Conservation (phyloP, 2,888 invertebrate species). For the Pharmacophagus antenor region DNA sequence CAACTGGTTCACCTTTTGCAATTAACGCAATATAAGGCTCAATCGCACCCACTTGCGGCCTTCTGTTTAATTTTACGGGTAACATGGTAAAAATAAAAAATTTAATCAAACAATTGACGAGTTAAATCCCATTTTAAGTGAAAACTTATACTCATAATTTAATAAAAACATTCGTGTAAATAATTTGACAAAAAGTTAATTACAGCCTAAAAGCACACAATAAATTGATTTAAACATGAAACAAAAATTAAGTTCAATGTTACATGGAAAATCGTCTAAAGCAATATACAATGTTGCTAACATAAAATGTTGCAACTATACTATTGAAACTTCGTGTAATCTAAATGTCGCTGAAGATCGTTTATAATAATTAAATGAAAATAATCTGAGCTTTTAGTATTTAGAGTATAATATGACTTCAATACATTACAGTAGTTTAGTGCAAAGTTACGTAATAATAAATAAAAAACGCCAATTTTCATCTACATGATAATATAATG, state of each 20-base stretch:
- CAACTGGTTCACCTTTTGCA: constrained; percentile 50
- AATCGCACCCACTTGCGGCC: constrained; percentile 7
- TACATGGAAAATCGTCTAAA: too few species aligned
- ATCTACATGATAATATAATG: constrained; percentile 31
- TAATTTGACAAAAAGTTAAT: too few species aligned
- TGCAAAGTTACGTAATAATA: constrained; percentile 18
- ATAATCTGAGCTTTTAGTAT: neutral
- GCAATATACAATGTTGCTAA: neutral
- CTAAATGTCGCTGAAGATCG: neutral
- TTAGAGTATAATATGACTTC: neutral
- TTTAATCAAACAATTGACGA: neutral
- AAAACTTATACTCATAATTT: neutral
- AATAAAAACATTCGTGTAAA: too few species aligned
- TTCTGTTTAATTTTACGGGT: constrained; percentile 2
- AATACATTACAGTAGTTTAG: neutral
- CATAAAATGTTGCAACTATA: neutral
- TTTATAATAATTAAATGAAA: neutral
- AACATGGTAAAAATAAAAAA: neutral
- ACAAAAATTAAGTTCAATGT: too few species aligned
- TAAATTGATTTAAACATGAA: too few species aligned
- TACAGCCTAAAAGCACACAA: too few species aligned
- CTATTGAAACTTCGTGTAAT: neutral
- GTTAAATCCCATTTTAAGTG: neutral
- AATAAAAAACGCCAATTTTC: constrained; percentile 17
- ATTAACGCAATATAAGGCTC: constrained; percentile 30